Base-by-base conservation (phyloP, 2,113 vertebrate genomes). In the Maccullochella peelii region DNA sequence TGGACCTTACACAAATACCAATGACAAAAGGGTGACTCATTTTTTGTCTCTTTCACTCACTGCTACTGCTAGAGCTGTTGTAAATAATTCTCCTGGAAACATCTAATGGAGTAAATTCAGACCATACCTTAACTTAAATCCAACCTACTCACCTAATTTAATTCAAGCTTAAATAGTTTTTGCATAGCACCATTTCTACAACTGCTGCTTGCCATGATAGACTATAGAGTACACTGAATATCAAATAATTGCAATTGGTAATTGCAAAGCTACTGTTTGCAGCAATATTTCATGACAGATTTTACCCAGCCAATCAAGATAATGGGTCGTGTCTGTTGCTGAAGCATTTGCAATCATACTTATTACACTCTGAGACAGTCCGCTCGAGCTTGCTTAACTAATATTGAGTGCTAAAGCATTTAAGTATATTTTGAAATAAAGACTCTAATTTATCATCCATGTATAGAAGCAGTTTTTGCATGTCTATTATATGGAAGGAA, bases 1-100 rank as follows among this genome's bases (percentile, higher is more conserved):
- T 61, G 27, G 33, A 76, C 81, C 71, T 82, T 69, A 68, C 72
- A 88, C 83, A 87, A 91, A 86, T 77, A 73, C 58, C 80, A 89
- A 68, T 78, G 75, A 76, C 73, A 84, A 74, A 85, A 55, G 23
- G 70, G 57, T 89, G 54, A 77, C 77, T 73, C 49, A 15, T 72
- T 85, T 86, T 73, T 59, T 78, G 30, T 49, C 61, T 72, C 73
- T 66, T 57, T 65, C 8, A 71, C 36, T 68, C 30, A 69, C n/a
- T 83, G 23, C 61, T 73, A 73, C 50, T 71, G 55, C 30, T 36
- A 30, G 47, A 77, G 54, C 69, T 68, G 25, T 33, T 76, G 57
- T 61, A 69, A 86, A 75, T 50, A 69, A 68, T 33, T 79, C 40
- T 79, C 33, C 21, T 27, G 27, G 63, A 67, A 25, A 44, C 25